phyloP scores from a whole-genome alignment of 64 coral and sea anemone species.

The Acropora yongei region DNA sequence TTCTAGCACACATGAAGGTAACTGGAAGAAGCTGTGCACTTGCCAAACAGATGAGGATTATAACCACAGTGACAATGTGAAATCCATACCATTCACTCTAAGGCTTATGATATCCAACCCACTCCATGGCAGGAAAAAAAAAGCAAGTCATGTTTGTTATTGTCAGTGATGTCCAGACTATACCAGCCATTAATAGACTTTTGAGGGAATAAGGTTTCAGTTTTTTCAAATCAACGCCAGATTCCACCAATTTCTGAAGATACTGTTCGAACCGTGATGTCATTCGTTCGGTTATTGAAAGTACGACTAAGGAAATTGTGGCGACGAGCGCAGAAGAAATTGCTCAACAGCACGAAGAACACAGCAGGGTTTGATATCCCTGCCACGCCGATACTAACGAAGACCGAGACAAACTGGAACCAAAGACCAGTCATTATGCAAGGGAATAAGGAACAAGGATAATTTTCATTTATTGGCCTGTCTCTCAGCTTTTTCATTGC shows the following conservation, averaged over 20 bases:
- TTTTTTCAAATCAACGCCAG: neutral
- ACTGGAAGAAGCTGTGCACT: neutral
- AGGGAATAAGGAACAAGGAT: neutral
- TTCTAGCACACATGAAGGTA: neutral
- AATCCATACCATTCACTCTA: constrained; percentile 15
- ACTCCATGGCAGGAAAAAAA: neutral
- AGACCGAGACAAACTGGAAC: neutral
- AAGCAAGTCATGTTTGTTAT: neutral
- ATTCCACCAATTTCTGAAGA: neutral
- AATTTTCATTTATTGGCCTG: too few species aligned
- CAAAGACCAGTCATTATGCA: neutral
- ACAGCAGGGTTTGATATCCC: neutral
- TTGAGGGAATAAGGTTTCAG: neutral
- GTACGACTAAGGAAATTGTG: neutral
- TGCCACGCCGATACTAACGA: neutral
- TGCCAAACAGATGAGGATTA: neutral
- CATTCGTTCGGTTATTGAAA: neutral
- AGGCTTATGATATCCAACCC: neutral
- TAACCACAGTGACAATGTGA: neutral
- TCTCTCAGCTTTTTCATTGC: neutral
- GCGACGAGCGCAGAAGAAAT: neutral
- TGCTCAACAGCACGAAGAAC: neutral
- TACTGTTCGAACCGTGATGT: neutral
- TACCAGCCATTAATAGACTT: neutral
- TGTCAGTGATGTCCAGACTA: neutral